A percentile compares a stretch with the other conserved stretches of the same genome.
phyloP scores from a whole-genome alignment of 2,113 vertebrate species.

The Spermophilus dauricus region DNA sequence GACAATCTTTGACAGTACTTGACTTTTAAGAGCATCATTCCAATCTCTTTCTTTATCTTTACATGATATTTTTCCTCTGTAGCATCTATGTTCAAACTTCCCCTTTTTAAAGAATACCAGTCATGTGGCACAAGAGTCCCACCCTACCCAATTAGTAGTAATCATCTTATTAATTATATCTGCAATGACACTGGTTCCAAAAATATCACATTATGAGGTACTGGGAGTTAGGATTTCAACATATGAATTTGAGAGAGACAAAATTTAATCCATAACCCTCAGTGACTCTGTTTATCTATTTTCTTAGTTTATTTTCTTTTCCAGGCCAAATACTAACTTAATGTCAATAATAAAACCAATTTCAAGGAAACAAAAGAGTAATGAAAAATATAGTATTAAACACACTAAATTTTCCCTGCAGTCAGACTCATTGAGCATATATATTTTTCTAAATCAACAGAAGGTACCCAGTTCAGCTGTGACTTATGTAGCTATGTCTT shows the following conservation, averaged over 20 bases:
- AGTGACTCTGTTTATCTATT: background rate
- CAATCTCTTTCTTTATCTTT: background rate
- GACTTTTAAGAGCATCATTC: background rate
- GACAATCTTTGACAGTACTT: background rate
- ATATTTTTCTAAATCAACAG: background rate
- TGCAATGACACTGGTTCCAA: background rate
- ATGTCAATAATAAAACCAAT: background rate
- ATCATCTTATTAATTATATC: background rate
- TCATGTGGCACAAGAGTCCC: background rate
- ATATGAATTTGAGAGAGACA: background rate
- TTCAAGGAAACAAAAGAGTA: background rate
- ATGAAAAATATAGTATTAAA: background rate
- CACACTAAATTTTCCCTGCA: background rate
- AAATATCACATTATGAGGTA: background rate
- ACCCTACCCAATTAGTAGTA: background rate
- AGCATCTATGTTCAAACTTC: background rate
- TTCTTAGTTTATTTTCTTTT: background rate
- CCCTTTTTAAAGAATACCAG: background rate
- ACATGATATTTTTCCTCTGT: background rate
- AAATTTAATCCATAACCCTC: background rate
- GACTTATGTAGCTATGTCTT: background rate
- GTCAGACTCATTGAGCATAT: background rate
- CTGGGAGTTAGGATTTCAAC: background rate
- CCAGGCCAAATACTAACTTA: background rate
- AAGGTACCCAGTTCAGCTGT: background rate